phyloP scores from a whole-genome alignment of 2,888 invertebrate species.

The Lepidonotus clava region DNA sequence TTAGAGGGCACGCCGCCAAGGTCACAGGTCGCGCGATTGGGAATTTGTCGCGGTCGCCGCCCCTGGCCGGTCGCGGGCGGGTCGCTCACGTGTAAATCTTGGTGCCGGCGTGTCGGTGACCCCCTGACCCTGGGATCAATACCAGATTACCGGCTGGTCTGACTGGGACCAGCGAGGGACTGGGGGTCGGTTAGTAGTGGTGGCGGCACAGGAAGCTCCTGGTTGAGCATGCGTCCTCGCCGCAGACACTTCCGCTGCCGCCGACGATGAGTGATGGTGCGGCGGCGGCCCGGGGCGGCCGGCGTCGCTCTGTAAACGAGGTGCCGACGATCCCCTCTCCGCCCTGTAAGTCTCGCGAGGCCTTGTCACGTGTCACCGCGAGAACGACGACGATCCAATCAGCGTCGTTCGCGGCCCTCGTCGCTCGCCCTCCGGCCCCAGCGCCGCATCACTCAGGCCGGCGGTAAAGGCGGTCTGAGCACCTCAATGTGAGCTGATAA shows the following conservation, averaged over 20 bases:
- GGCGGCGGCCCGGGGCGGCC: neutral
- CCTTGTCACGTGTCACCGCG: neutral
- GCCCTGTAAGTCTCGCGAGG: neutral
- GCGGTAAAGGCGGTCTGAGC: too few species aligned
- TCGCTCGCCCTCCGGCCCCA: neutral
- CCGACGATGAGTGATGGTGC: neutral
- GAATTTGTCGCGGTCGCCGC: constrained; percentile 1
- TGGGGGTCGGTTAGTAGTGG: too few species aligned
- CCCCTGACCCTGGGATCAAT: constrained; percentile 13
- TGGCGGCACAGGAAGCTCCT: neutral
- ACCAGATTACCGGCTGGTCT: neutral
- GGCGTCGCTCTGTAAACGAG: neutral
- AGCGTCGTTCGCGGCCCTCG: neutral
- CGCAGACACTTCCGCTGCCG: neutral
- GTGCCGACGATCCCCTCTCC: neutral
- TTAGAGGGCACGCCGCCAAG: neutral
- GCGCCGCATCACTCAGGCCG: neutral
- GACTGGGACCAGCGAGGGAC: neutral
- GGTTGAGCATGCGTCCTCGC: neutral
- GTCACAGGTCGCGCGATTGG: constrained; percentile 2
- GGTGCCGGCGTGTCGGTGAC: neutral
- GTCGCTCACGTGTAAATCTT: constrained; percentile 35
- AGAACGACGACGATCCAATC: neutral
- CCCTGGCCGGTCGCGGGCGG: neutral
- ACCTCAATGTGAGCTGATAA: too few species aligned